phyloP scores from a whole-genome alignment of 2,113 vertebrate species.

The Uria aalge region DNA sequence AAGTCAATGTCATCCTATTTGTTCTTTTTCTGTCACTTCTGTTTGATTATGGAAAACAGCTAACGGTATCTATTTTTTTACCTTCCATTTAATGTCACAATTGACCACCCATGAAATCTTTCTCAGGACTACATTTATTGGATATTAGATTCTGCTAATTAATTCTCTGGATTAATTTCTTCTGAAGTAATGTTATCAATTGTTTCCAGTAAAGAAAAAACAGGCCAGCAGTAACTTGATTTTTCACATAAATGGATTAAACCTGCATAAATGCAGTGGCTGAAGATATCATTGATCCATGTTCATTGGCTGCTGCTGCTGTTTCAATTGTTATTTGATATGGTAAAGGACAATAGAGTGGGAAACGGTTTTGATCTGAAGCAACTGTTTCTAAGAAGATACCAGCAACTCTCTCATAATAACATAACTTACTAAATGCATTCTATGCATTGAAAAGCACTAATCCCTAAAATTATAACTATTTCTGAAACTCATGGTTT shows the following conservation, averaged over 20 bases:
- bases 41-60: constrained; percentile 32
- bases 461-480: constrained; percentile 45
- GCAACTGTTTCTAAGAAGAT: constrained; percentile 84
- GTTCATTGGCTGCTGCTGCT: constrained; percentile 76
- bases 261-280: constrained; percentile 80
- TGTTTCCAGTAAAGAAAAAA: constrained; percentile 83
- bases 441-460: neutral
- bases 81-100: constrained; percentile 70
- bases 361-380: constrained; percentile 70
- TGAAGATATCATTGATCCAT: constrained; percentile 84
- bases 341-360: constrained; percentile 73
- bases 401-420: constrained; percentile 78
- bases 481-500: constrained; percentile 13
- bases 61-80: neutral
- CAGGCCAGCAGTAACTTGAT: constrained; percentile 73
- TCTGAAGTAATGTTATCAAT: constrained; percentile 86
- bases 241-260: constrained; percentile 90
- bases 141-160: constrained; percentile 88
- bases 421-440: neutral
- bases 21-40: constrained; percentile 7
- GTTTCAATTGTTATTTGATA: constrained; percentile 86
- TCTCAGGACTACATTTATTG: constrained; percentile 80
- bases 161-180: constrained; percentile 90
- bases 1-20: constrained; percentile 29
- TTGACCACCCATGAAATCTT: constrained; percentile 79